Evolutionary conservation across 2,888 invertebrate species (phyloP).

Genomic region (Synanthedon formicaeformis): DNA sequence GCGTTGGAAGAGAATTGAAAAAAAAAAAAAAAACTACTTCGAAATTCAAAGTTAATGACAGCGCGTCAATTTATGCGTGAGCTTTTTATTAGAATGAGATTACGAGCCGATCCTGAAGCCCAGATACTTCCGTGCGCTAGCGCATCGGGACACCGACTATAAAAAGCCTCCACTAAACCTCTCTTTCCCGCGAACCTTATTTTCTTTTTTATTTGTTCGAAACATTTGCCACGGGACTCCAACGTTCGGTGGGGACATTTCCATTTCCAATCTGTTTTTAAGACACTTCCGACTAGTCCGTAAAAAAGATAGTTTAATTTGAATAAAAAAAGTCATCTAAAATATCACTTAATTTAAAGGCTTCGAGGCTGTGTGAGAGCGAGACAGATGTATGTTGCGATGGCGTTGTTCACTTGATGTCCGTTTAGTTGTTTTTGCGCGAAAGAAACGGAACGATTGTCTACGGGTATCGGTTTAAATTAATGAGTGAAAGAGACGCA

Average conservation of each 20-base stretch:
- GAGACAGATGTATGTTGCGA: constrained; percentile 33
- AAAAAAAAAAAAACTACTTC: constrained; percentile 51
- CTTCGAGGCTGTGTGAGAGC: constrained; percentile 23
- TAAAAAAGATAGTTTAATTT: constrained; percentile 32
- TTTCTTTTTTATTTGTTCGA: constrained; percentile 45
- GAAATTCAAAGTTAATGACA: constrained; percentile 43
- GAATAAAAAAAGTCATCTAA: constrained; percentile 27
- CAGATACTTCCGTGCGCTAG: constrained; percentile 64
- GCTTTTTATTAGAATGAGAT: constrained; percentile 68
- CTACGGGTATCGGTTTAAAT: constrained; percentile 39
- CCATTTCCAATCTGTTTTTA: constrained; percentile 34
- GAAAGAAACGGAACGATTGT: constrained; percentile 49
- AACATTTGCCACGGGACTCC: constrained; percentile 45
- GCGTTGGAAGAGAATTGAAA: constrained; percentile 27
- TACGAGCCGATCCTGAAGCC: constrained; percentile 62
- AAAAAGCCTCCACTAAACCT: constrained; percentile 60
- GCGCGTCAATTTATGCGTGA: constrained; percentile 62
- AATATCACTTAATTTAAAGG: constrained; percentile 36
- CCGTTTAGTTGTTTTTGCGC: constrained; percentile 25
- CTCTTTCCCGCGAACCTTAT: constrained; percentile 63
- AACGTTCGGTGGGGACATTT: constrained; percentile 40
- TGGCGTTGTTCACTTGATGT: constrained; percentile 21
- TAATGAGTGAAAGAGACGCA: constrained; percentile 66
- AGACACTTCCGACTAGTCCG: constrained; percentile 42
- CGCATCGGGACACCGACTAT: constrained; percentile 65